These are phyloP conservation scores for Sebastes vulpes DNA, from an alignment of 2,797 vertebrate genomes.

Conservation along the genomic window DNA sequence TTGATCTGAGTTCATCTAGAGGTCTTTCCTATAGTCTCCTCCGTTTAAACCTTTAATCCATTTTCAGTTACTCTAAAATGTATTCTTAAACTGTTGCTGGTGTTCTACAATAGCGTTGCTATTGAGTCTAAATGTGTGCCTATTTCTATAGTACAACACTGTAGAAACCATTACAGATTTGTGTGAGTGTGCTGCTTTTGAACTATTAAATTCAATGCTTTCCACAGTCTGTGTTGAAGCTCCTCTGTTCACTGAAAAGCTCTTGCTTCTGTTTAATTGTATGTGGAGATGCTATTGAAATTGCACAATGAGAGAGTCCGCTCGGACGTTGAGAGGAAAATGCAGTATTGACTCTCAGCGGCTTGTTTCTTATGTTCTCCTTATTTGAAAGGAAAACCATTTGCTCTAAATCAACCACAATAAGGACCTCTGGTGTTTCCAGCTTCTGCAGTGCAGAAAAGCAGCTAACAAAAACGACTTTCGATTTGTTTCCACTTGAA, in stretches of 20 bases:
- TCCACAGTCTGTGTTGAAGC: slow-evolving; percentile 15
- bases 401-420: slow-evolving; percentile 8
- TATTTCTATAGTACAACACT: slow-evolving; percentile 46
- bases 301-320: not conserved
- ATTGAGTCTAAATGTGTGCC: slow-evolving; percentile 55
- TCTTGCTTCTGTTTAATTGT: not conserved
- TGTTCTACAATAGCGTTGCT: slow-evolving; percentile 40
- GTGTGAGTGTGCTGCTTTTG: slow-evolving; percentile 62
- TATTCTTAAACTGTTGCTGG: slow-evolving; percentile 42
- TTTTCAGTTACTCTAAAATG: slow-evolving; percentile 20
- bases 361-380: not conserved
- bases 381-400: slow-evolving; percentile 17
- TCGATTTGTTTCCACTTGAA: slow-evolving; percentile 10
- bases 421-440: slow-evolving; percentile 5
- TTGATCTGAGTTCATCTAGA: slow-evolving; percentile 3
- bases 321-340: slow-evolving; percentile 15
- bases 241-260: slow-evolving; percentile 14
- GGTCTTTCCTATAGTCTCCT: slow-evolving; percentile 6
- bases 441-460: slow-evolving; percentile 19
- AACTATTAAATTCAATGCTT: slow-evolving; percentile 70
- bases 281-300: not conserved
- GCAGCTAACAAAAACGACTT: not conserved
- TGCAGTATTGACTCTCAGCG: not conserved
- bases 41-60: slow-evolving; percentile 33
- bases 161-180: slow-evolving; percentile 4